phyloP scores from a whole-genome alignment of 2,113 vertebrate species.

The Crotalus horridus region DNA sequence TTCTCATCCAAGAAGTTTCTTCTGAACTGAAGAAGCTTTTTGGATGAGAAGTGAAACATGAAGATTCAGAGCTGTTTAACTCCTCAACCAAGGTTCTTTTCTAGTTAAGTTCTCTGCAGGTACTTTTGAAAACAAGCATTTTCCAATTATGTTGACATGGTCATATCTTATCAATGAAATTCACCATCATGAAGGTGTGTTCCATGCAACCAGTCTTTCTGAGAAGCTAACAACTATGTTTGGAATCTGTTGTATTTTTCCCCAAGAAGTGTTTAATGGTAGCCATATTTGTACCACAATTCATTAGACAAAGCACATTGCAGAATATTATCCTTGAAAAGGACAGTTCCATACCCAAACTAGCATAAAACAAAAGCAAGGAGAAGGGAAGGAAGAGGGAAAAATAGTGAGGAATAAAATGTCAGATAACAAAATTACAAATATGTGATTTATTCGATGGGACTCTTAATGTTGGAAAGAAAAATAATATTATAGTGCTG shows the following conservation, averaged over 20 bases:
- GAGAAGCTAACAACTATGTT: background rate
- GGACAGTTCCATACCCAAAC: background rate
- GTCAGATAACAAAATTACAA: background rate
- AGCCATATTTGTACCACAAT: too few relatives aligned
- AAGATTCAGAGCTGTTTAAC: background rate
- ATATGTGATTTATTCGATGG: background rate
- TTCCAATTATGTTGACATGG: background rate
- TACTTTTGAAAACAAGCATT: background rate
- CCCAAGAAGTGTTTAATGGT: background rate
- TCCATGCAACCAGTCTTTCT: accelerated
- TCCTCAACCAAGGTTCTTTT: background rate
- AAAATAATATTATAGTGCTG: background rate
- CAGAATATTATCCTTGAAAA: background rate
- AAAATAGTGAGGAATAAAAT: background rate
- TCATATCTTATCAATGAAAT: background rate
- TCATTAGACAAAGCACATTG: background rate
- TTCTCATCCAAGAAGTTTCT: background rate
- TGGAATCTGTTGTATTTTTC: background rate
- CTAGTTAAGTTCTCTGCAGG: background rate
- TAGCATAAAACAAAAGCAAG: background rate
- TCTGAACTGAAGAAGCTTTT: background rate
- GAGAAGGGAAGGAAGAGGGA: background rate
- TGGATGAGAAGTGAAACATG: too few relatives aligned
- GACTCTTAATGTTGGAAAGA: background rate
- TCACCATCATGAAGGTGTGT: background rate